Evolutionary conservation across 2,888 invertebrate species (phyloP), one percentile per base, ranked within the genome.

Genomic region (Lottia scabra): DNA sequence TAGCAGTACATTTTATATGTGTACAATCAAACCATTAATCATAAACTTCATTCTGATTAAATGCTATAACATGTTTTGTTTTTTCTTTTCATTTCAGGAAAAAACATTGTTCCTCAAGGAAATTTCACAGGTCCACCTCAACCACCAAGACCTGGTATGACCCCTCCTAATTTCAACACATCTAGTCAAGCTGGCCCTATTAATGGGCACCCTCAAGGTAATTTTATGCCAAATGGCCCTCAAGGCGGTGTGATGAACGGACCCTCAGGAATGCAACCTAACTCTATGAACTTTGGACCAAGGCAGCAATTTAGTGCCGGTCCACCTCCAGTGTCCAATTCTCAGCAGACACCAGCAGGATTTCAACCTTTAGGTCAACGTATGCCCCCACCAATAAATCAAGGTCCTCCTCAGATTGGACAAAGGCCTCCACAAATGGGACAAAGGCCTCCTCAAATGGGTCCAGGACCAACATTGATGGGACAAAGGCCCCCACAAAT

Each of bases 41-140:
- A 38, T 38, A 38, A 2, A 8, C 5, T 38, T 38, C 5, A 10
- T 10, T 38, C 38, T 38, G 30, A 2, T 10, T n/a, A n/a, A 38
- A 38, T 10, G 10, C 38, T 8, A 38, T 38, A 10, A 38, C 8
- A 38, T 56, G 3, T 12, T 56, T n/a, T n/a, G n/a, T n/a, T n/a
- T n/a, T 10, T 56, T 19, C 10, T 56, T 56, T 56, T 65, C 56
- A 19, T 43, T 13, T 15, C 65, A 30, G n/a, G 72, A 26, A 65
- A 56, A 67, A 38, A 65, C 62, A 45, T 63, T 46, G 64, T 23
- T 30, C 71, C 8, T 62, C 62, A 64, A 74, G 74, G 13, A 46
- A 64, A 62, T 63, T 71, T 48, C 38, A 23, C 27, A 26, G 44
- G 30, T 26, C 44, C 10, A 2, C 62, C 45, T 26, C 64, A 63